Percentiles rank a stretch among this genome's conserved stretches.
phyloP scores from a whole-genome alignment of 2,113 vertebrate species.

The Chelonoidis abingdonii region DNA sequence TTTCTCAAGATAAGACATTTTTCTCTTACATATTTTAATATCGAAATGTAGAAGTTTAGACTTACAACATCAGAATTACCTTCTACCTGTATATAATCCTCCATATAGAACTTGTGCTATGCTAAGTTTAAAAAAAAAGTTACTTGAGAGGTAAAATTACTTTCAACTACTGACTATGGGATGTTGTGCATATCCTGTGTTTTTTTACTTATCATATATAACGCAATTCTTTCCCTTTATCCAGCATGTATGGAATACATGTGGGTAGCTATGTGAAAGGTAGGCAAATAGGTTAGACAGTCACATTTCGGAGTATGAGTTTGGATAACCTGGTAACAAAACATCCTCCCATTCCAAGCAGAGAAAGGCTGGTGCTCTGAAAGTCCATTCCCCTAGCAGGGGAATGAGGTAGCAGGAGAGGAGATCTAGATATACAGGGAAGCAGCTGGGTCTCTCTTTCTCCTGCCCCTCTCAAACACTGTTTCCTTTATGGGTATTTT shows the following conservation, averaged over 20 bases:
- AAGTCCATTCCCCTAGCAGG: background rate
- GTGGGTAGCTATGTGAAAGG: background rate
- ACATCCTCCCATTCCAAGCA: background rate
- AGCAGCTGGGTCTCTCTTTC: background rate
- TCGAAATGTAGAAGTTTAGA: background rate
- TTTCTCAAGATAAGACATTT: too few species aligned
- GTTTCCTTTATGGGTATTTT: background rate
- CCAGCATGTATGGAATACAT: background rate
- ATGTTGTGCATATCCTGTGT: background rate
- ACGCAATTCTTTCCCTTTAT: background rate
- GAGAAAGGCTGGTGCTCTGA: background rate
- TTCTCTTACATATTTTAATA: too few species aligned
- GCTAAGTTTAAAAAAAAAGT: background rate
- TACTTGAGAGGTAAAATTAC: background rate
- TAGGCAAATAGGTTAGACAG: background rate
- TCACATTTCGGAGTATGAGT: background rate
- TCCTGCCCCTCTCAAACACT: background rate
- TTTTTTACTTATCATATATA: background rate
- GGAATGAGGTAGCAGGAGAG: background rate
- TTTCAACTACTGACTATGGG: background rate
- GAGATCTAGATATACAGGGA: background rate
- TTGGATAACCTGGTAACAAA: background rate
- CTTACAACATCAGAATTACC: background rate
- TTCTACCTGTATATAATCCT: background rate
- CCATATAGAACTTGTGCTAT: background rate